Percentiles rank a stretch among this genome's conserved stretches.
Conservation (phyloP, 2,888 invertebrate genomes). For the Magallana nippona region DNA sequence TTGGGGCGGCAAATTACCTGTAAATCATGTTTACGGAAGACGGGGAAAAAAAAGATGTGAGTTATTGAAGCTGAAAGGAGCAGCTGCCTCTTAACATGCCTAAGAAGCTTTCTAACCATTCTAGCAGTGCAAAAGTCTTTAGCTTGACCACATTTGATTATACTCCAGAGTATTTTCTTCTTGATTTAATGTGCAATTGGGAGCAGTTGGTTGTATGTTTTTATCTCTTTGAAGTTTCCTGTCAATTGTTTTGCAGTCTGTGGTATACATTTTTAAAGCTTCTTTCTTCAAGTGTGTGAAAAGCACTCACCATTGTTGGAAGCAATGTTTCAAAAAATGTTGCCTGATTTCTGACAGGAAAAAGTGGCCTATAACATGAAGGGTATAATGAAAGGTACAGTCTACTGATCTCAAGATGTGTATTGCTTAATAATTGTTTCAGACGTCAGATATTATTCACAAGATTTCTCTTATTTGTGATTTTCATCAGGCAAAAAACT, state of each 20-base stretch:
- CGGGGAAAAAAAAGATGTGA: background rate
- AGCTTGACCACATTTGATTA: conserved; percentile 26
- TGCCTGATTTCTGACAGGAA: too few species aligned
- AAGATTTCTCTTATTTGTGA: too few species aligned
- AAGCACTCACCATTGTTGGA: too few species aligned
- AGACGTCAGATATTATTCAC: too few species aligned
- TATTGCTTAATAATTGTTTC: too few species aligned
- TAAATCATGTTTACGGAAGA: conserved; percentile 10
- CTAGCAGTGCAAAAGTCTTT: conserved; percentile 22
- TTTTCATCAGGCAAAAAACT: too few species aligned
- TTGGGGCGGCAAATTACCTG: background rate
- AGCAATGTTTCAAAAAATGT: too few species aligned
- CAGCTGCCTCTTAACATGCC: background rate
- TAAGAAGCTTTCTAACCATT: conserved; percentile 8
- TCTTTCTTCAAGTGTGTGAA: too few species aligned
- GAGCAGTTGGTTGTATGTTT: conserved; percentile 5
- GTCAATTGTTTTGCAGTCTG: conserved; percentile 27
- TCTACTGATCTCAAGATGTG: too few species aligned
- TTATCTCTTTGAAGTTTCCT: background rate
- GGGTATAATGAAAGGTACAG: too few species aligned
- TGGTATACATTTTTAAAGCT: background rate
- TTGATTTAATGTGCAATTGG: background rate
- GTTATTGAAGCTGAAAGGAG: background rate
- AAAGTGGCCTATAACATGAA: too few species aligned
- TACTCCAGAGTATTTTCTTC: background rate